Percentiles rank a stretch among this genome's conserved stretches.
These are phyloP conservation scores for Protonemura montana DNA, from an alignment of 2,888 invertebrate genomes.

Conservation along the genomic window DNA sequence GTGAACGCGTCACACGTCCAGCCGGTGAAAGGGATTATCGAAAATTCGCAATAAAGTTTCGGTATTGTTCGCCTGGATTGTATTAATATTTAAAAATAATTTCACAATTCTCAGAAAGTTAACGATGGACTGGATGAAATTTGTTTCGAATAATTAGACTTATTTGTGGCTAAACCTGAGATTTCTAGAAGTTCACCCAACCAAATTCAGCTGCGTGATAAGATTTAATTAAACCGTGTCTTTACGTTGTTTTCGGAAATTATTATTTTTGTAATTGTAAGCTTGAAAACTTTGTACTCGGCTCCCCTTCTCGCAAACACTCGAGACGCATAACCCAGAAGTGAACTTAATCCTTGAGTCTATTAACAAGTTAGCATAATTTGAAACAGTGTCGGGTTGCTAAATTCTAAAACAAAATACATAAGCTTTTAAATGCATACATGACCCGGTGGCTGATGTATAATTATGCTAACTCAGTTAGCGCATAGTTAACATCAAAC, in stretches of 20 bases:
- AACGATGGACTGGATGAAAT: no score
- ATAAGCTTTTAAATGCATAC: constrained; percentile 4
- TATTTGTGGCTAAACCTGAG: no score
- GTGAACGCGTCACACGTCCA: no score
- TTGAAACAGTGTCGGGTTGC: neutral
- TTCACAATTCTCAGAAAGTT: no score
- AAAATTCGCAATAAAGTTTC: no score
- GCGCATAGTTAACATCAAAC: neutral
- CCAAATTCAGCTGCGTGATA: neutral
- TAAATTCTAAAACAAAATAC: neutral
- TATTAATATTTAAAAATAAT: no score
- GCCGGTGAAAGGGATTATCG: no score
- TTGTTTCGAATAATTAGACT: no score
- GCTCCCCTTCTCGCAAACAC: neutral
- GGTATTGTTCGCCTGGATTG: no score
- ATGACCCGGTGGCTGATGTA: neutral
- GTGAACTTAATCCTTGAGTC: neutral
- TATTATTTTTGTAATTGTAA: neutral
- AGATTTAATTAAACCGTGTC: neutral
- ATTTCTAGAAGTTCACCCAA: neutral
- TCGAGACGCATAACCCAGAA: neutral
- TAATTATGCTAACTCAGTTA: neutral
- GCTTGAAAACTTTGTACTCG: neutral
- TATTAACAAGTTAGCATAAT: constrained; percentile 12
- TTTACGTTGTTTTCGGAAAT: neutral